Conservation (phyloP, 1,140 invertebrate species). For the Saxidomus purpurata region DNA sequence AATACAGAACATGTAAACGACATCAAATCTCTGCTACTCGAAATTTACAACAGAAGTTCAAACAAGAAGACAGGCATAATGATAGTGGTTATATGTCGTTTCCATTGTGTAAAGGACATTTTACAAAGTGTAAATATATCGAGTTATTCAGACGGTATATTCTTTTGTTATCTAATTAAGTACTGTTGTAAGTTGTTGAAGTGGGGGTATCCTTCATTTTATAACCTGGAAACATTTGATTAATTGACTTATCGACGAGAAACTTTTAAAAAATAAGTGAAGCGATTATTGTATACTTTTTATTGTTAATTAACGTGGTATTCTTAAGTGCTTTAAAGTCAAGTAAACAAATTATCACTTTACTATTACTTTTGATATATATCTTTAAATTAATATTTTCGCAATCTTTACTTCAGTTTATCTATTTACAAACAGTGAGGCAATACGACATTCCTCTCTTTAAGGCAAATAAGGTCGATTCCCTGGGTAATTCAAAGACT, state of each 20-base stretch:
- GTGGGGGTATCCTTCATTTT: no score
- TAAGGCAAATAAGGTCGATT: slow-evolving; percentile 26
- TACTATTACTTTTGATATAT: neutral
- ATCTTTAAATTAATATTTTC: neutral
- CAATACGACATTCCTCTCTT: neutral
- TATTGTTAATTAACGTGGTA: no score
- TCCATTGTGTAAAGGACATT: neutral
- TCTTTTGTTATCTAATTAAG: no score
- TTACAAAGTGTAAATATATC: slow-evolving; percentile 2
- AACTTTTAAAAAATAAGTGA: no score
- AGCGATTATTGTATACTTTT: no score
- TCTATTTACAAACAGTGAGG: no score
- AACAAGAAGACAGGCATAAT: neutral
- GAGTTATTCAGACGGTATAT: neutral
- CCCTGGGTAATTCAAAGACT: neutral
- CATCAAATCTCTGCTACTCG: neutral
- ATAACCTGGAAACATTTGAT: no score
- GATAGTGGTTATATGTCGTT: neutral
- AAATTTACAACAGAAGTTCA: neutral
- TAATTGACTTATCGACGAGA: neutral
- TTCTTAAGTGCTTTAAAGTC: no score
- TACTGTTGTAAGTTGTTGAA: no score
- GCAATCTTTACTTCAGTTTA: neutral
- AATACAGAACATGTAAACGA: neutral
- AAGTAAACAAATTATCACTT: no score